Percentiles rank a stretch among this genome's conserved stretches.
phyloP scores from a whole-genome alignment of 2,888 invertebrate species.

The Drosophila mimetica region DNA sequence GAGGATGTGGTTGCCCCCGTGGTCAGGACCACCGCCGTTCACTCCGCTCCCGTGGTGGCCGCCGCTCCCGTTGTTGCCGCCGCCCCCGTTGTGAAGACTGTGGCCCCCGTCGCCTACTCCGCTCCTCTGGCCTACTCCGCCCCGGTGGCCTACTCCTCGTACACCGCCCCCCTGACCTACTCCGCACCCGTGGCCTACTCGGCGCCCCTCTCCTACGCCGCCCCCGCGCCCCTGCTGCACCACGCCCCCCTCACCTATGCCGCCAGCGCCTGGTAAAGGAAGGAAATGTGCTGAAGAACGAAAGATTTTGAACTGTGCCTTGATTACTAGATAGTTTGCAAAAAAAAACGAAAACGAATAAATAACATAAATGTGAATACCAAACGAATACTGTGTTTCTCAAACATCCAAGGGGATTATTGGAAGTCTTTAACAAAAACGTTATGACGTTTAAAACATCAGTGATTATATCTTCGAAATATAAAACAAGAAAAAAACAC shows the following conservation, averaged over 20 bases:
- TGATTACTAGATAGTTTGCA: conserved; percentile 43
- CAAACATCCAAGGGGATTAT: neutral
- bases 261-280: conserved; percentile 67
- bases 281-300: conserved; percentile 47
- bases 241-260: conserved; percentile 64
- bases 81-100: conserved; percentile 38
- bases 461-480: neutral
- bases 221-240: conserved; percentile 45
- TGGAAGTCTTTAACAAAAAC: neutral
- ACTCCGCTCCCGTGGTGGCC: conserved; percentile 48
- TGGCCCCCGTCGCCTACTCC: conserved; percentile 59
- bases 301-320: conserved; percentile 68
- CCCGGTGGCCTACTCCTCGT: conserved; percentile 55
- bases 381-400: conserved; percentile 3
- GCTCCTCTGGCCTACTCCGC: conserved; percentile 66
- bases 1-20: conserved; percentile 81
- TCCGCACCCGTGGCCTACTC: conserved; percentile 63
- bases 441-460: neutral
- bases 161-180: conserved; percentile 41
- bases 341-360: conserved; percentile 34
- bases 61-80: conserved; percentile 48
- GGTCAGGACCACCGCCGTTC: conserved; percentile 67
- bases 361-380: conserved; percentile 23
- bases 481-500: too few relatives aligned
- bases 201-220: conserved; percentile 41